Conservation (phyloP, 2,113 vertebrate genomes). For the Microcebus griseorufus region DNA sequence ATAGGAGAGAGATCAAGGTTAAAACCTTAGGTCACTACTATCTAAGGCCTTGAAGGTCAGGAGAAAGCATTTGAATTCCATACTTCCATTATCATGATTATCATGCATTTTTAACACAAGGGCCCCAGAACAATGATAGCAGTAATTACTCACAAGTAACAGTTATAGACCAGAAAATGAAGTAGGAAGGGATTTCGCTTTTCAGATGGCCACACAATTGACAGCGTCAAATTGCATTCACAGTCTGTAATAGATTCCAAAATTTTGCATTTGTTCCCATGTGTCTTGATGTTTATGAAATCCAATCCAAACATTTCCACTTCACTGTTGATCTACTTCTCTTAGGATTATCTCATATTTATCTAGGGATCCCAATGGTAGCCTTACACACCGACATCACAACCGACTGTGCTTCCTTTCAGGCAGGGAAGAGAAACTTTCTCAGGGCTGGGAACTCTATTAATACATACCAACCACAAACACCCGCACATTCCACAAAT, state of each 20-base stretch:
- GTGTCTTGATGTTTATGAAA: not conserved
- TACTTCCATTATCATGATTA: not conserved
- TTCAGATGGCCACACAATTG: not conserved
- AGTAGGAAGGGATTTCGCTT: slow-evolving; percentile 31
- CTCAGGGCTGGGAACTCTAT: not conserved
- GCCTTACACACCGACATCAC: not conserved
- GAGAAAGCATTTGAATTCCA: slow-evolving; percentile 23
- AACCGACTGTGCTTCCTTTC: not conserved
- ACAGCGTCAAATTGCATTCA: not conserved
- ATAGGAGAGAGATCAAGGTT: not conserved
- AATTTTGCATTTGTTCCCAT: not conserved
- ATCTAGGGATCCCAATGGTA: not conserved
- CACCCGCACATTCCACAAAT: not conserved
- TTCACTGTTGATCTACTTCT: not conserved
- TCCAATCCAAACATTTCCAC: not conserved
- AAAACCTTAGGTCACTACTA: not conserved
- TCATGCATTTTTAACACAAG: slow-evolving; percentile 37
- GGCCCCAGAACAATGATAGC: slow-evolving; percentile 23
- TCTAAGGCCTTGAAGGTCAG: slow-evolving; percentile 1
- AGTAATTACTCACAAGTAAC: slow-evolving; percentile 28
- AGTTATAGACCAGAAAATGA: not conserved
- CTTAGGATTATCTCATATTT: not conserved
- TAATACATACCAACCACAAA: not conserved
- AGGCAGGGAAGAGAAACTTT: not conserved
- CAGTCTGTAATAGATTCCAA: not conserved